phyloP scores from a whole-genome alignment of 1,140 invertebrate species.

The Pogonomyrmex barbatus region DNA sequence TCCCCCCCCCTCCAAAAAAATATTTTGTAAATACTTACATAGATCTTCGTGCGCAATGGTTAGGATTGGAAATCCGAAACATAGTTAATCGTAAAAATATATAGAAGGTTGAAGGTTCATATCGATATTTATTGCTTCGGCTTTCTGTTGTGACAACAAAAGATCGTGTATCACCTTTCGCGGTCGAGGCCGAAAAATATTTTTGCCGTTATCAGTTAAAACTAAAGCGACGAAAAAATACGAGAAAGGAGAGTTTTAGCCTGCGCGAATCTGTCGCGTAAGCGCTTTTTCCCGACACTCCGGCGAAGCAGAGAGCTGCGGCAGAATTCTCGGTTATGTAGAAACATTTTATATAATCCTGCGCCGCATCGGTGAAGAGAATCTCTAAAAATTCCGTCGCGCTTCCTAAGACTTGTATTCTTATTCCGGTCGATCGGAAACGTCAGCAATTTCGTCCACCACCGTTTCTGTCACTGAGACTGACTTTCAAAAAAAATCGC shows the following conservation, averaged over 20 bases:
- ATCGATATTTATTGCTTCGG: constrained; percentile 64
- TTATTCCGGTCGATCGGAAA: constrained; percentile 48
- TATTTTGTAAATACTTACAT: neutral
- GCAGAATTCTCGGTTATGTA: constrained; percentile 69
- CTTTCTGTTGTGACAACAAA: constrained; percentile 40
- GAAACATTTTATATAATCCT: constrained; percentile 72
- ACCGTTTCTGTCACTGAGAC: neutral
- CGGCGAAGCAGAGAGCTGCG: constrained; percentile 19
- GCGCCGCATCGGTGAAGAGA: constrained; percentile 53
- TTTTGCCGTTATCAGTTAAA: constrained; percentile 72
- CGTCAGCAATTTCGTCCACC: constrained; percentile 45
- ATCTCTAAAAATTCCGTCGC: constrained; percentile 67
- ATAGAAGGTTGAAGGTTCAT: constrained; percentile 18
- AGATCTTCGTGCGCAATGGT: neutral
- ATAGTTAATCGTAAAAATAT: constrained; percentile 31
- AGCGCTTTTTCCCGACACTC: constrained; percentile 67
- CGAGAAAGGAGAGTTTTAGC: constrained; percentile 68
- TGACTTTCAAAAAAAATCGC: constrained; percentile 24
- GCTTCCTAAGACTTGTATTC: constrained; percentile 50
- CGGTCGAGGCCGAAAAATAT: constrained; percentile 44
- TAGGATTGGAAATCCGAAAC: neutral
- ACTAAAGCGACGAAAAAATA: constrained; percentile 70
- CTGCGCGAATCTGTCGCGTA: constrained; percentile 68
- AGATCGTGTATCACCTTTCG: constrained; percentile 63
- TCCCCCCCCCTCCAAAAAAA: neutral